Conservation (phyloP, 2,797 vertebrate species). For the Lacerta agilis region DNA sequence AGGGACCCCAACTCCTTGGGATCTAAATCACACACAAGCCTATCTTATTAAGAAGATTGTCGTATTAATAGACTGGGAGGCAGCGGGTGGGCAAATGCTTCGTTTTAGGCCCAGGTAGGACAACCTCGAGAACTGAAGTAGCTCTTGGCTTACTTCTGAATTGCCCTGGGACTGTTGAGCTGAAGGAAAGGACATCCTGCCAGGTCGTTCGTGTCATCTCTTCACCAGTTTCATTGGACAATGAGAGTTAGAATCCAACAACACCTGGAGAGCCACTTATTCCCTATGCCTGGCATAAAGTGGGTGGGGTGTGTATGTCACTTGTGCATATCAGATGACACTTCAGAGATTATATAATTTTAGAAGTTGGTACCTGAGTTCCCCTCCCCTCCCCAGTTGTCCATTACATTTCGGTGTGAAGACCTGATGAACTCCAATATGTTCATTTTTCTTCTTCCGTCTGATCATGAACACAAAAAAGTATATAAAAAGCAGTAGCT, state of each 20-base stretch:
- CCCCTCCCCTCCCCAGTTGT: background rate
- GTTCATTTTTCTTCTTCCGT: background rate
- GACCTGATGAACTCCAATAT: too few relatives aligned
- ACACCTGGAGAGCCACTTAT: too few relatives aligned
- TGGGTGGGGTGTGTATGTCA: too few relatives aligned
- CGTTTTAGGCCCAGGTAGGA: background rate
- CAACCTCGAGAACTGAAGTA: background rate
- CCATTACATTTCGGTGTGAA: background rate
- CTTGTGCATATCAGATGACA: background rate
- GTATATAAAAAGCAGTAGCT: background rate
- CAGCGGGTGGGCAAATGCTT: background rate
- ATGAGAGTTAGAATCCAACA: too few relatives aligned
- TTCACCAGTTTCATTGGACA: too few relatives aligned
- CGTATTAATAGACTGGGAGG: background rate
- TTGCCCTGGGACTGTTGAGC: background rate
- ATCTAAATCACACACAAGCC: background rate
- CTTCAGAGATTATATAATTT: background rate
- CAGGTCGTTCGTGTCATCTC: too few relatives aligned
- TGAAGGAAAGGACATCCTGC: background rate
- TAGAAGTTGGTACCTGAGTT: background rate
- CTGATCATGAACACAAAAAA: background rate
- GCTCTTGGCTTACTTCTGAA: background rate
- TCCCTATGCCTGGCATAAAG: background rate
- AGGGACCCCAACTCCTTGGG: background rate
- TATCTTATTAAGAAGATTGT: background rate